A percentile compares a stretch with the other conserved stretches of the same genome.
These are phyloP conservation scores for Urophycis tenuis DNA, from an alignment of 2,797 vertebrate species.

Conservation along the genomic window DNA sequence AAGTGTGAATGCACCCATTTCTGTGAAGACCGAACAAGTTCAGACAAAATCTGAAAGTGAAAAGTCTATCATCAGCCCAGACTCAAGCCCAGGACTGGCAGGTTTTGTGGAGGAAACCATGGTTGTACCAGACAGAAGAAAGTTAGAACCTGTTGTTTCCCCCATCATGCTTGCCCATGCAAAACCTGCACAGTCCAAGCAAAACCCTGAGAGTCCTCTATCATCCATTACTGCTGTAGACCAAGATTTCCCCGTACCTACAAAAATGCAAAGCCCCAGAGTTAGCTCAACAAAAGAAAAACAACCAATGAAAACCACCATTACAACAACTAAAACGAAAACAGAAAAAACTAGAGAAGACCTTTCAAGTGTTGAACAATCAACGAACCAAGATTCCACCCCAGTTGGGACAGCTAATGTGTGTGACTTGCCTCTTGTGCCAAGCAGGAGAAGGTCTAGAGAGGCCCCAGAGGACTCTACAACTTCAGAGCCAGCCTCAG, in stretches of 20 bases:
- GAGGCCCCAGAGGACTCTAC: neutral
- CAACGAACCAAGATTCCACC: neutral
- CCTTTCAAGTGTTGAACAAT: neutral
- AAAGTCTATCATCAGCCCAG: neutral
- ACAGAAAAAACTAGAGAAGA: neutral
- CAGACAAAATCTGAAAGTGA: neutral
- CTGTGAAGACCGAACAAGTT: neutral
- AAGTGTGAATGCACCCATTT: neutral
- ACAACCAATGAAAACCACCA: neutral
- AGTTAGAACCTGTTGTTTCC: neutral
- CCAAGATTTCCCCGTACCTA: neutral
- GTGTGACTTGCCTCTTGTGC: neutral
- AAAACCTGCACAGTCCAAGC: neutral
- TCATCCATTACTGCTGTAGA: neutral
- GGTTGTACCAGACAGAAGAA: neutral
- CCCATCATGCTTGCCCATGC: neutral
- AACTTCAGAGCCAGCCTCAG: neutral
- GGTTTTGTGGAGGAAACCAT: neutral
- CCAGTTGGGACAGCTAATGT: neutral
- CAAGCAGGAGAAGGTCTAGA: neutral
- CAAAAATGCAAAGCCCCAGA: neutral
- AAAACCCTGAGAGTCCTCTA: neutral
- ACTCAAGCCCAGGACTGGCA: neutral
- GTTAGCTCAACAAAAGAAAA: neutral
- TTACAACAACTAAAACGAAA: neutral